Base-by-base conservation (phyloP, 2,113 vertebrate species). In the Oreochromis spilurus region DNA sequence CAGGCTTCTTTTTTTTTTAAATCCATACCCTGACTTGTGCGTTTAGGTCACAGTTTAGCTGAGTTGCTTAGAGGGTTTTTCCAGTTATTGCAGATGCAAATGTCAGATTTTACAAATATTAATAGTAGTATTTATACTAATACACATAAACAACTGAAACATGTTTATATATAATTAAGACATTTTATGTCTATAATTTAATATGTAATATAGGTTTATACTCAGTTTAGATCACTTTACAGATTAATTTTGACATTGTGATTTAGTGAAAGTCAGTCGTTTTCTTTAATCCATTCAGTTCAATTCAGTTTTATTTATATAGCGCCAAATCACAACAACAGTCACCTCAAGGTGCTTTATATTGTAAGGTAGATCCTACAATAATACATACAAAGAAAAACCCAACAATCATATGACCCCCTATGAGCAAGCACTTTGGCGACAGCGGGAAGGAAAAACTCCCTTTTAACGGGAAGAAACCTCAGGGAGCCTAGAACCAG, bases 361-460 rank as follows among this genome's bases (percentile, higher is more conserved):
- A 36, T 65, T 38, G 31, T 38, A n/a, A 65, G 60, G 31, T 65
- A 65, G 60, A 19, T 36, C 60, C 60, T 38, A 12, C 31, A 65
- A 38, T 65, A 65, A 65, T 65, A 65, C 31, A n/a, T 36, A 36
- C 9, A 65, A 31, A 65, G 17, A n/a, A 12, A 62, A 36, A n/a
- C 3, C 0, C 2, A 12, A 62, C 31, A 36, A 62, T 36, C 31
- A 2, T 11, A 1, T 62, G 17, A 36, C 58, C 58, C 58, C 58
- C 31, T 62, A n/a, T 62, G 58, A 62, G 17, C 31, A 36, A 34
- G 58, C 31, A n/a, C 58, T 62, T 62, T 62, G 31, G 58, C 6
- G 6, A 65, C 10, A 65, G 60, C 0, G 10, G 31, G 7, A 38
- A 38, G 60, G 31, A 65, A 38, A 38, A 65, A 38, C 60, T 7